Base-by-base conservation (phyloP, 2,797 vertebrate species). In the Onychomys torridus region DNA sequence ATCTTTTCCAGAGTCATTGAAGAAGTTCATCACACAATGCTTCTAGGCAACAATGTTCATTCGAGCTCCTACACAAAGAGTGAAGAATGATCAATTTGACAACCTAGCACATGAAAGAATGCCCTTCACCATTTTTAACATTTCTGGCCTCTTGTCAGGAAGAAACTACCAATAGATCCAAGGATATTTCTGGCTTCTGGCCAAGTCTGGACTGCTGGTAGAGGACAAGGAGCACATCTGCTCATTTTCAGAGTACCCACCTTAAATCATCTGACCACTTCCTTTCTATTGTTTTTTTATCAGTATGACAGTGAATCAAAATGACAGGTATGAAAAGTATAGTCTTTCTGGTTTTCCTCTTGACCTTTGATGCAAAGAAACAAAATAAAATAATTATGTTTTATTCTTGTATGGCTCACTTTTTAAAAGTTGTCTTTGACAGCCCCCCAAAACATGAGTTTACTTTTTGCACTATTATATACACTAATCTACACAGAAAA, bases 271-370 rank as follows among this genome's bases (percentile, higher is more conserved):
- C 63, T 29, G 25, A 34, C 13, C 34, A 32, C 32, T 69, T 69
- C 14, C 32, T 14, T 34, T 69, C 65, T n/a, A 13, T 34, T 67
- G 32, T 34, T 69, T 34, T 69, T 34, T 69, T 6, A 34, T 6
- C 32, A 94, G 95, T 61, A 25, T 97, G 49, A 65, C 52, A 82
- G 13, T 91, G 40, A 96, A 75, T 91, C 32, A 90, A 95, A 93
- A 49, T 93, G 73, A 93, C 81, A 86, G 23, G 2, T 86, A 46
- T 86, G 8, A 86, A 84, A 27, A 89, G 65, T 61, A 49, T 1
- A 69, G 12, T 63, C 9, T 59, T 88, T 76, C 52, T 78, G 63
- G 57, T 2, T 96, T 55, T 63, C 73, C 21, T 75, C 57, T 32
- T 94, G 43, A 95, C 6, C 69, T 97, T 65, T 73, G 92, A 92